These are phyloP conservation scores for Leucopsar rothschildi DNA, from an alignment of 2,113 vertebrate species.

Conservation along the genomic window DNA sequence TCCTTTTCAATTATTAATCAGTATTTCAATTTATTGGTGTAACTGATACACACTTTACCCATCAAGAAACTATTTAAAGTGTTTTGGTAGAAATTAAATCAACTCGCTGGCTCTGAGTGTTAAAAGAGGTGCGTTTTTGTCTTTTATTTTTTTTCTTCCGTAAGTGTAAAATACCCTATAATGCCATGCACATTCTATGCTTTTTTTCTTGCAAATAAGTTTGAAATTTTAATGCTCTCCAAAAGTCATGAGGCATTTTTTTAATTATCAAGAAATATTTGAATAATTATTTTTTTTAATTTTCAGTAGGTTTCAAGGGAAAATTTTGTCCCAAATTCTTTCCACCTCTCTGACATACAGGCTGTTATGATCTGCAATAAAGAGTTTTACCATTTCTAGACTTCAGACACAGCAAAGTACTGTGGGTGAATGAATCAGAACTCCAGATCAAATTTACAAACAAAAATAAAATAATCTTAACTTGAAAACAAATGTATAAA, in stretches of 20 bases:
- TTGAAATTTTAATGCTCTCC: constrained; percentile 21
- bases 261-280: background rate
- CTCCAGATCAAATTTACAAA: background rate
- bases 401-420: background rate
- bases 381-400: background rate
- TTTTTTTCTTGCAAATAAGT: background rate
- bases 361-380: background rate
- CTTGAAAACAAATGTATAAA: background rate
- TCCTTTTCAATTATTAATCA: constrained; percentile 16
- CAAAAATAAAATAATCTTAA: background rate
- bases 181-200: background rate
- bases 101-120: background rate
- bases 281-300: constrained; percentile 18
- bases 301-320: background rate
- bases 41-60: background rate
- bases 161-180: background rate
- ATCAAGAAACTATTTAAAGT: background rate
- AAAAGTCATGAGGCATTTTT: background rate
- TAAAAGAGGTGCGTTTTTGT: background rate
- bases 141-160: background rate
- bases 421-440: background rate
- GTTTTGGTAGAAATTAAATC: background rate
- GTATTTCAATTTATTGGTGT: background rate
- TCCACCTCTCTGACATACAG: background rate
- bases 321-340: background rate